Evolutionary conservation across 2,113 vertebrate genomes (phyloP).

Genomic region (Sakesphorus luctuosus): DNA sequence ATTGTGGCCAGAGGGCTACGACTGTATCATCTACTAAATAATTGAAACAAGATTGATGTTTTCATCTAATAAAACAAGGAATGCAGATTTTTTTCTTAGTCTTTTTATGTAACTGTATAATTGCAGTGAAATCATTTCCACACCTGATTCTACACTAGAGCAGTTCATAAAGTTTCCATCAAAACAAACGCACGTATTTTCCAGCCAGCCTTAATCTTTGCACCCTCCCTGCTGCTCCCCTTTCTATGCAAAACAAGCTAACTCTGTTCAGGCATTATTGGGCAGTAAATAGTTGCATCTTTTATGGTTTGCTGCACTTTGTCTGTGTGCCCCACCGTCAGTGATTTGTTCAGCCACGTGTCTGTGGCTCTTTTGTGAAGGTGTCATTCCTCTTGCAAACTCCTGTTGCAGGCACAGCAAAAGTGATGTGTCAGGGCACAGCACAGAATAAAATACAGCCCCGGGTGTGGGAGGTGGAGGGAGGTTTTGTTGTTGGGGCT

Average conservation of each 20-base stretch:
- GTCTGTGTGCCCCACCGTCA: background rate
- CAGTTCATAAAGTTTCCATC: constrained; percentile 33
- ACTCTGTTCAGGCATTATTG: background rate
- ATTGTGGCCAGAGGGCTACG: background rate
- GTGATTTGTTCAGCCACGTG: background rate
- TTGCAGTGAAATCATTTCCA: constrained; percentile 35
- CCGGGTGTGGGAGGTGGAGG: background rate
- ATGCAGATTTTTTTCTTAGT: background rate
- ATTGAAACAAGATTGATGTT: background rate
- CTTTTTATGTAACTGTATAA: background rate
- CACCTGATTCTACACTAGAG: background rate
- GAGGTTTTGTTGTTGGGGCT: background rate
- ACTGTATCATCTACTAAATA: background rate
- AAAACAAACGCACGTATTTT: constrained; percentile 61
- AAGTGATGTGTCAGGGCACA: background rate
- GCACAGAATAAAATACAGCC: background rate
- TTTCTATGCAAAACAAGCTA: background rate
- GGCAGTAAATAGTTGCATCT: background rate
- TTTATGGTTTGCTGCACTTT: background rate
- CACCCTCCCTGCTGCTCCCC: background rate
- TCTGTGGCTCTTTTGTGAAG: constrained; percentile 30
- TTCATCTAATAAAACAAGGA: constrained; percentile 38
- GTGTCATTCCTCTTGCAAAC: constrained; percentile 4
- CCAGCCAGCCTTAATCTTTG: constrained; percentile 18
- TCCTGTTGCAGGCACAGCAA: background rate